Conservation (phyloP, 2,797 vertebrate species). For the Pteronotus mesoamericanus region DNA sequence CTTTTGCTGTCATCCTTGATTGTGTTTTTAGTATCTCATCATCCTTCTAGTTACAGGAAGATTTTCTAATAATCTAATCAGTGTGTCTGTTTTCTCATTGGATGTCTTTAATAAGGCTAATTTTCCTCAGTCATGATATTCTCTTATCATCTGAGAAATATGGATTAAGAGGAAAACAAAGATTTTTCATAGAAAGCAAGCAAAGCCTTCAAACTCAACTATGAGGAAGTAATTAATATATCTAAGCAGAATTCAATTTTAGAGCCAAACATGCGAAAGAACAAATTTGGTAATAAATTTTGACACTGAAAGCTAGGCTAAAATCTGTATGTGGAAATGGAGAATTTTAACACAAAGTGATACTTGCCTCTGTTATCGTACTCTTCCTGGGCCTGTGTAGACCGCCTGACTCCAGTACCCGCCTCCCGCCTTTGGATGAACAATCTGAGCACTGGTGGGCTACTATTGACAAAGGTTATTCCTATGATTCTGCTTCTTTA, state of each 20-base stretch:
- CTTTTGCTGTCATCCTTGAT: not conserved
- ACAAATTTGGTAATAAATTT: conserved; percentile 6
- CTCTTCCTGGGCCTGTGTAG: not conserved
- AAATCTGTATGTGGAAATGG: not conserved
- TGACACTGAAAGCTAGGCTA: conserved; percentile 14
- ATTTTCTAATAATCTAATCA: not conserved
- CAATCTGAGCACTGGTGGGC: not conserved
- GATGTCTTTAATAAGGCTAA: not conserved
- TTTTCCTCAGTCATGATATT: not conserved
- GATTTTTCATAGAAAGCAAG: not conserved
- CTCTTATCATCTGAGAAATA: conserved; percentile 8
- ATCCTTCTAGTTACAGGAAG: not conserved
- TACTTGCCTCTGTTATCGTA: not conserved
- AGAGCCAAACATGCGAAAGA: conserved; percentile 35
- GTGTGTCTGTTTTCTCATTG: not conserved
- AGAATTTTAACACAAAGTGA: conserved; percentile 13
- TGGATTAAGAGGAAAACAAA: not conserved
- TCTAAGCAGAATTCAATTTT: not conserved
- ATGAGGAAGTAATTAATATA: conserved; percentile 12
- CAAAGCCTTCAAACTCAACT: not conserved
- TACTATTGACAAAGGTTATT: not conserved
- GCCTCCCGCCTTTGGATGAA: not conserved
- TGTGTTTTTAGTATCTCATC: not conserved
- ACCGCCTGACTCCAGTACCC: not conserved
- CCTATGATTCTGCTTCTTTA: not conserved